Conservation (phyloP, 2,797 vertebrate species). For the Epinephelus coioides region DNA sequence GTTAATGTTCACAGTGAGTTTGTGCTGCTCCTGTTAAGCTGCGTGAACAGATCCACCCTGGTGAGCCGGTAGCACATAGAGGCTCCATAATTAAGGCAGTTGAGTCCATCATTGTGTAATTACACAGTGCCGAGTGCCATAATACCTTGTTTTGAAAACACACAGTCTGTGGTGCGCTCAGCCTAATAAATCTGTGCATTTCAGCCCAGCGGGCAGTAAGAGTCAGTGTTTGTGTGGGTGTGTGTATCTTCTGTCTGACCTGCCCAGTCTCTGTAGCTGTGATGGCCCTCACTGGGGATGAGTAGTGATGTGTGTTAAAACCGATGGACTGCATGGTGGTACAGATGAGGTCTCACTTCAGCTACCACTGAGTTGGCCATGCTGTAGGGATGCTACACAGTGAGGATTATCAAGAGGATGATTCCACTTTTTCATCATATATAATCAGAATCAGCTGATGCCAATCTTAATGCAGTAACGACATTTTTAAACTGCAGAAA, state of each 20-base stretch:
- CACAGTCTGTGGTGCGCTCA: constrained; percentile 40
- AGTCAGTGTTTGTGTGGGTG: constrained; percentile 35
- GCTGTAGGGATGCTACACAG: constrained; percentile 7
- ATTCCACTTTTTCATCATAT: background rate
- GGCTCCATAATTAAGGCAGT: constrained; percentile 77
- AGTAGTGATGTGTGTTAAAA: constrained; percentile 32
- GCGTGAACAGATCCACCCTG: constrained; percentile 59
- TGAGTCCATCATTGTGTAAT: constrained; percentile 78
- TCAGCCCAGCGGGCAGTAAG: constrained; percentile 42
- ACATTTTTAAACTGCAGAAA: background rate
- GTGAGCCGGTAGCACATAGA: constrained; percentile 50
- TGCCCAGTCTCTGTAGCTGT: constrained; percentile 9
- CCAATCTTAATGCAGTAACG: background rate
- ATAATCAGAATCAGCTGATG: background rate
- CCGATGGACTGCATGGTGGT: constrained; percentile 19
- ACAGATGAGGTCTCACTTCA: constrained; percentile 23
- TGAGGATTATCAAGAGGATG: background rate
- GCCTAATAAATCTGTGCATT: constrained; percentile 67
- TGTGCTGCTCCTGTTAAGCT: constrained; percentile 38
- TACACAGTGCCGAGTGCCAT: constrained; percentile 62
- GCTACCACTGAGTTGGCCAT: constrained; percentile 4
- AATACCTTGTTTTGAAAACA: constrained; percentile 81
- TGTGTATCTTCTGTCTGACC: constrained; percentile 40
- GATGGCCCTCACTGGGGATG: constrained; percentile 18
- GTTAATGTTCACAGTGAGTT: constrained; percentile 52